phyloP scores from a whole-genome alignment of 2,888 invertebrate species.

The Invenusta paracnida region DNA sequence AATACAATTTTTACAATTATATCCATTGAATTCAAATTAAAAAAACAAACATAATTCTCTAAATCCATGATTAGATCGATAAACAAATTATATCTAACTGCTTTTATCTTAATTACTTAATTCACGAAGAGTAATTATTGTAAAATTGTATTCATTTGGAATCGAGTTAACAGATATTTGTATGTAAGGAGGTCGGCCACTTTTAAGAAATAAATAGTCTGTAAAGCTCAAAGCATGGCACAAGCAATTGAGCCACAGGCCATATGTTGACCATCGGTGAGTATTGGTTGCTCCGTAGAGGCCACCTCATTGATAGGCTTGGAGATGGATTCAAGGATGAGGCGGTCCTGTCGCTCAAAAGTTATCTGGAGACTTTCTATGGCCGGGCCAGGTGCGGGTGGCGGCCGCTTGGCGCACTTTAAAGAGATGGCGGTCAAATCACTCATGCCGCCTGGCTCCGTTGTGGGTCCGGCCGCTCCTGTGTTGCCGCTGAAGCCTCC shows the following conservation, averaged over 20 bases:
- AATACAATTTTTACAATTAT: too few species aligned
- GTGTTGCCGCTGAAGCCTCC: not conserved
- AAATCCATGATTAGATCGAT: too few species aligned
- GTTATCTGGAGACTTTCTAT: not conserved
- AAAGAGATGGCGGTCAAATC: not conserved
- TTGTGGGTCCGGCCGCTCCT: not conserved
- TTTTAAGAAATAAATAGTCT: too few species aligned
- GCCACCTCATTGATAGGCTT: not conserved
- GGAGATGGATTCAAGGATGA: not conserved
- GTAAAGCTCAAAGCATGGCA: not conserved
- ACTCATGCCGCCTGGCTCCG: not conserved
- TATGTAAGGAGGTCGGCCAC: too few species aligned
- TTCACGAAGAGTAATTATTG: too few species aligned
- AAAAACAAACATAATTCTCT: too few species aligned
- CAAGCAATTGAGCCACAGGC: not conserved
- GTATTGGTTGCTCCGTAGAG: not conserved
- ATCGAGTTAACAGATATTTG: too few species aligned
- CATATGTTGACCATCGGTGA: not conserved
- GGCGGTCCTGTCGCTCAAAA: slow-evolving; percentile 17
- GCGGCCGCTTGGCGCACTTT: not conserved
- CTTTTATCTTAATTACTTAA: too few species aligned
- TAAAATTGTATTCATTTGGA: too few species aligned
- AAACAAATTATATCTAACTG: too few species aligned
- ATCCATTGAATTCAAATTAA: too few species aligned
- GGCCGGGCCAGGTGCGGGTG: not conserved